Conservation (phyloP, 2,888 invertebrate genomes). For the Pogonocherus hispidulus region DNA sequence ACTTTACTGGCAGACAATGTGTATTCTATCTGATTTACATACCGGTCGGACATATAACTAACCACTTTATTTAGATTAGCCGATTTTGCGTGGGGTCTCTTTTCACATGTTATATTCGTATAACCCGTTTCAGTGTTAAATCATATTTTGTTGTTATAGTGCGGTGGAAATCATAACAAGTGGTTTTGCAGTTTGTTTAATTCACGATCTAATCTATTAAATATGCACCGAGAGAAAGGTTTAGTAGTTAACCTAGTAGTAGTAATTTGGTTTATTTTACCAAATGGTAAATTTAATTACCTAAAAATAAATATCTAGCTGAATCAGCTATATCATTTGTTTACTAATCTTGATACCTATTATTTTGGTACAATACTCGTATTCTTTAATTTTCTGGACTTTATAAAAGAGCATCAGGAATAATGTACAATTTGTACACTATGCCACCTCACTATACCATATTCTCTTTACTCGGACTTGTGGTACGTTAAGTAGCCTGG, state of each 20-base stretch:
- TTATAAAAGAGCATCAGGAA: too few relatives aligned
- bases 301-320: too few relatives aligned
- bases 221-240: too few relatives aligned
- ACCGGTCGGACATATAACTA: constrained; percentile 54
- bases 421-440: background rate
- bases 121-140: constrained; percentile 41
- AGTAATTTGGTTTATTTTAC: too few relatives aligned
- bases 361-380: too few relatives aligned
- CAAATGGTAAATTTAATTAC: too few relatives aligned
- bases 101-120: constrained; percentile 37
- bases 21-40: constrained; percentile 56
- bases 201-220: too few relatives aligned
- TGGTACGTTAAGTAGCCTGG: constrained; percentile 12
- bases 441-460: background rate
- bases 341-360: too few relatives aligned
- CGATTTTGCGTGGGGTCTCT: constrained; percentile 51
- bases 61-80: constrained; percentile 53
- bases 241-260: too few relatives aligned
- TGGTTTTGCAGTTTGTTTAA: background rate
- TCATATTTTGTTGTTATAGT: constrained; percentile 36
- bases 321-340: too few relatives aligned
- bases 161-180: background rate
- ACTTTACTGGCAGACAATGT: constrained; percentile 52
- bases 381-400: too few relatives aligned
- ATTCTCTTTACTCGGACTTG: background rate